phyloP scores from a whole-genome alignment of 2,113 vertebrate genomes.

The Perccottus glenii region DNA sequence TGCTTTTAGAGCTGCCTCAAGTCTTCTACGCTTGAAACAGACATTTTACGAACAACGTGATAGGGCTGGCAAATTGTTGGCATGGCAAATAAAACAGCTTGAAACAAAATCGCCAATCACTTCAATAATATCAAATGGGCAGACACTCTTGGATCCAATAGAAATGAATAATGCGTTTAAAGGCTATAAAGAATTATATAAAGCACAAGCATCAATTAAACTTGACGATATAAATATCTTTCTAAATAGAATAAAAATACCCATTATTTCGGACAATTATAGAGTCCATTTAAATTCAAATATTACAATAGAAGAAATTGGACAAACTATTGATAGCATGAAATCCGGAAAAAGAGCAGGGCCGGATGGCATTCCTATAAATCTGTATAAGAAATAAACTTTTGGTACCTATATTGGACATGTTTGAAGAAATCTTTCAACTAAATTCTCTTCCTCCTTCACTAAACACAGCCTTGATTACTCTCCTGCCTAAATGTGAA shows the following conservation, averaged over 20 bases:
- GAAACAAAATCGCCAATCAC: neutral
- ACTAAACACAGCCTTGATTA: neutral
- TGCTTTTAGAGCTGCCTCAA: neutral
- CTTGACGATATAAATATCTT: too few relatives aligned
- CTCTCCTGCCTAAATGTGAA: neutral
- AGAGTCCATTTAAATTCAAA: neutral
- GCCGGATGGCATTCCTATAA: neutral
- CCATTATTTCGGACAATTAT: too few relatives aligned
- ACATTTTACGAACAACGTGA: neutral
- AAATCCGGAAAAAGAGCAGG: neutral
- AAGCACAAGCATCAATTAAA: too few relatives aligned
- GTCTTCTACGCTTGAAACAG: constrained; percentile 4
- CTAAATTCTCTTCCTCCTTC: too few relatives aligned
- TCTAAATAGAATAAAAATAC: too few relatives aligned
- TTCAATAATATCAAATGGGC: neutral
- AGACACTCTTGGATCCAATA: too few relatives aligned
- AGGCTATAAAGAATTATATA: too few relatives aligned
- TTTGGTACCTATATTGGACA: too few relatives aligned
- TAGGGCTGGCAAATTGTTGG: constrained; percentile 1
- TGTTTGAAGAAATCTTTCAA: neutral
- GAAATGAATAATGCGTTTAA: too few relatives aligned
- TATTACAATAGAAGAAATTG: neutral
- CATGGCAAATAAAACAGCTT: constrained; percentile 4
- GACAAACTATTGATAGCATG: neutral
- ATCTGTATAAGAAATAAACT: constrained; percentile 2